Percentiles rank a stretch among this genome's conserved stretches.
Conservation (phyloP, 2,797 vertebrate species). For the Scomberomorus guttatus region DNA sequence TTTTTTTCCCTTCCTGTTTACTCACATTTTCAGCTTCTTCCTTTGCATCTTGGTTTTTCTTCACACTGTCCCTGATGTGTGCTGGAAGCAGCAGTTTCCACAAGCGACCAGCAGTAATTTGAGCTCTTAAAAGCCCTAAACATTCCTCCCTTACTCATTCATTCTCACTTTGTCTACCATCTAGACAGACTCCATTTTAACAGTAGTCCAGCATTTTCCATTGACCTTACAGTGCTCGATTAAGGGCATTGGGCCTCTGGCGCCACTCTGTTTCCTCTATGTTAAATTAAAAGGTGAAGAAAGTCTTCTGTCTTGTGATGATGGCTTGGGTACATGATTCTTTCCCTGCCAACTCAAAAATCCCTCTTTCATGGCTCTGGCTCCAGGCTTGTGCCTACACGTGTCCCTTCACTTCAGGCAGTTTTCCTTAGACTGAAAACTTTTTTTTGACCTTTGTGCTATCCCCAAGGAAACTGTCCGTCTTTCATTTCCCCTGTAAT, state of each 20-base stretch:
- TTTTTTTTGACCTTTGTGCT: slow-evolving; percentile 60
- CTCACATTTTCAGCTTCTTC: slow-evolving; percentile 30
- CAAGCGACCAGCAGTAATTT: slow-evolving; percentile 57
- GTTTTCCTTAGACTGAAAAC: slow-evolving; percentile 53
- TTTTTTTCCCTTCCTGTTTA: background rate
- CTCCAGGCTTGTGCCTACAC: slow-evolving; percentile 32
- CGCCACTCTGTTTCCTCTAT: slow-evolving; percentile 81
- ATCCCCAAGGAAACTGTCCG: slow-evolving; percentile 59
- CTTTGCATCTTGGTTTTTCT: slow-evolving; percentile 38
- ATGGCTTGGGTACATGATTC: slow-evolving; percentile 66
- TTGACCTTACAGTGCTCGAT: slow-evolving; percentile 84
- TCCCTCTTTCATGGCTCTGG: slow-evolving; percentile 56
- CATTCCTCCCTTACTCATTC: slow-evolving; percentile 62
- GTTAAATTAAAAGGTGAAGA: slow-evolving; percentile 89
- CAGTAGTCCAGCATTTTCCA: slow-evolving; percentile 67
- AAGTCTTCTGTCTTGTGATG: slow-evolving; percentile 80
- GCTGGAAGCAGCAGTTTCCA: slow-evolving; percentile 61
- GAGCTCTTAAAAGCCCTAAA: slow-evolving; percentile 77
- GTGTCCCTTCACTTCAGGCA: slow-evolving; percentile 58
- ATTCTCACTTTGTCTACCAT: slow-evolving; percentile 67
- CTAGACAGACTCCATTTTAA: slow-evolving; percentile 66
- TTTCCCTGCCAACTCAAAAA: slow-evolving; percentile 58
- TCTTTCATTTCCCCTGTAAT: slow-evolving; percentile 73
- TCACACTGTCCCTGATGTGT: slow-evolving; percentile 21
- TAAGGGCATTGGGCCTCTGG: slow-evolving; percentile 82